Conservation (phyloP, 2,888 invertebrate species). For the Griposia aprilina region DNA sequence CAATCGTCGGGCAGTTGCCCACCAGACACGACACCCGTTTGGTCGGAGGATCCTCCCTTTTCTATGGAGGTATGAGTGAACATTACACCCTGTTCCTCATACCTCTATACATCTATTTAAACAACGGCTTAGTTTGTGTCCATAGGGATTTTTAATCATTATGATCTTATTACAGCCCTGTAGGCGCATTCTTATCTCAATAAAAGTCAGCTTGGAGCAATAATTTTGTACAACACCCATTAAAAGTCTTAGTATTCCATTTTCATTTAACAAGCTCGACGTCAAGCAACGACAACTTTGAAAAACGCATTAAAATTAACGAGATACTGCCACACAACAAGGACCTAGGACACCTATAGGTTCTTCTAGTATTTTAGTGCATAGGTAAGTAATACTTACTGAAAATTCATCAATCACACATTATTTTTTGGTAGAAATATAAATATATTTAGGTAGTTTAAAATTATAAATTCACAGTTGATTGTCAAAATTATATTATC, state of each 20-base stretch:
- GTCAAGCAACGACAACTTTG: constrained; percentile 1
- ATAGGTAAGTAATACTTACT: neutral
- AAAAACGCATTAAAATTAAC: constrained; percentile 13
- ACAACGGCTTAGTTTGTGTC: neutral
- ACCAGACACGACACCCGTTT: too few relatives aligned
- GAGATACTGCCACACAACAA: neutral
- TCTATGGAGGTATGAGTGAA: too few relatives aligned
- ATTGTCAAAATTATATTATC: neutral
- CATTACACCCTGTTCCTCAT: too few relatives aligned
- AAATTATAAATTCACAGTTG: neutral
- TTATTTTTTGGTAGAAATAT: too few relatives aligned
- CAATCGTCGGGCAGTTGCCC: too few relatives aligned
- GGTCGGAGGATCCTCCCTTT: too few relatives aligned
- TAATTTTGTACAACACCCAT: constrained; percentile 12
- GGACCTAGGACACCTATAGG: too few relatives aligned
- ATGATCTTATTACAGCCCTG: neutral
- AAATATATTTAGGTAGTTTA: neutral
- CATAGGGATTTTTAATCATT: too few relatives aligned
- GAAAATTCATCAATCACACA: too few relatives aligned
- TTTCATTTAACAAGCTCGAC: constrained; percentile 1
- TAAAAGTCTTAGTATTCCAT: neutral
- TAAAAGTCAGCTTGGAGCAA: constrained; percentile 8
- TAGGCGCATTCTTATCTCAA: neutral
- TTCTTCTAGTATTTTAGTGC: neutral
- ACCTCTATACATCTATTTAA: neutral